phyloP scores from a whole-genome alignment of 2,888 invertebrate species.

The Congeria kusceri region DNA sequence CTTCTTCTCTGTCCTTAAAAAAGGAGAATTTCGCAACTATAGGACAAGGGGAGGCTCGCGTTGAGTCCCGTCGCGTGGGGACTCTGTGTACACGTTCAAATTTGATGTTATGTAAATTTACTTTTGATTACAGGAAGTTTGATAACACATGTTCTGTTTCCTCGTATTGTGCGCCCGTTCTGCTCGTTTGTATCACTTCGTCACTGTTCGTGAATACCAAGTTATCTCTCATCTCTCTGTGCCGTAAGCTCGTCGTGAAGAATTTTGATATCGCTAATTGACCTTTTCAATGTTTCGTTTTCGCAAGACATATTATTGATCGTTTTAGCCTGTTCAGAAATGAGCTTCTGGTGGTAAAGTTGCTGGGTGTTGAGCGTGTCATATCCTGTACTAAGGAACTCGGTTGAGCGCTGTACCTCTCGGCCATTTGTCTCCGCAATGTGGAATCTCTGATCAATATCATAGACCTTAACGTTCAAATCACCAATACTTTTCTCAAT shows the following conservation, averaged over 20 bases:
- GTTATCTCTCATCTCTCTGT: background rate
- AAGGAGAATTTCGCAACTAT: conserved; percentile 12
- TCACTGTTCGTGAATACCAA: background rate
- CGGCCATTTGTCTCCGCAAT: background rate
- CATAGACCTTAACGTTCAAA: background rate
- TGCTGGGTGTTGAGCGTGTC: background rate
- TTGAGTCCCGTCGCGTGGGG: background rate
- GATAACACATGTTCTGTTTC: background rate
- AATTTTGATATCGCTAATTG: background rate
- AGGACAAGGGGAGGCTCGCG: background rate
- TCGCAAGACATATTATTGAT: background rate
- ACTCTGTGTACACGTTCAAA: conserved; percentile 1
- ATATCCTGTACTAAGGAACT: background rate
- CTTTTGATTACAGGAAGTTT: background rate
- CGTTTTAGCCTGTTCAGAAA: background rate
- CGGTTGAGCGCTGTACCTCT: background rate
- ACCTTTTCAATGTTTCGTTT: background rate
- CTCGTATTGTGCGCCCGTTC: background rate
- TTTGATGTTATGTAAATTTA: background rate
- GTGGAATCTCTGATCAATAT: background rate
- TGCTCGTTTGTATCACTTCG: background rate
- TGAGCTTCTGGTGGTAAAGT: background rate
- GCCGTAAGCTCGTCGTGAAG: background rate
- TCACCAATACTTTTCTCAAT: background rate
- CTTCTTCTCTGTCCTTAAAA: conserved; percentile 8